Evolutionary conservation across 2,888 invertebrate genomes (phyloP), one percentile per base, ranked within the genome.

Genomic region (Eristalis pertinax): DNA sequence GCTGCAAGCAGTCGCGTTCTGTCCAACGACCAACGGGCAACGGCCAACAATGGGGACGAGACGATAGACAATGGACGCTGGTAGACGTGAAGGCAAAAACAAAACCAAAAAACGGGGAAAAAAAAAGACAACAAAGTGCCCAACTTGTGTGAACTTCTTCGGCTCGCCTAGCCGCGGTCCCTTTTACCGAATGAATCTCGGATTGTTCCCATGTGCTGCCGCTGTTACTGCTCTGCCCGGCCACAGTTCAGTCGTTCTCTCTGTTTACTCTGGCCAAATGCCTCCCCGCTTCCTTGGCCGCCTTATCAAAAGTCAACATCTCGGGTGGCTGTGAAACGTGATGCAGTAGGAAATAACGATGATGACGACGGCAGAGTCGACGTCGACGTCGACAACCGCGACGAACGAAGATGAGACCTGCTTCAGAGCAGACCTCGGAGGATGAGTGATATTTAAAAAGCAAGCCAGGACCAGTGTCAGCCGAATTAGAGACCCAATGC

Each of bases 261-360:
- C 87, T 87, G 87, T 83, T 87, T 78, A 84, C 58, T 80, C 76
- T 87, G 84, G 74, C 84, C 84, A 80, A 87, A 87, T 87, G 87
- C 75, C 73, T 86, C 84, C 67, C 87, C 84, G 87, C 87, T 87
- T 87, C 84, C 84, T 79, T 87, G 87, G 87, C 79, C 84, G 70
- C 84, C 78, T 87, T 87, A 87, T 87, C 87, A 87, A 87, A 84
- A 87, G 87, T 87, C 87, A 87, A 87, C 79, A 87, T 87, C 87
- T 87, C 87, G 87, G 87, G 75, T 89, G 88, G 89, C 86, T 81
- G 88, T 78, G 90, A 92, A 87, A 92, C 92, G 92, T 92, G 92
- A 92, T 91, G 92, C 91, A 91, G 92, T 91, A 91, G 91, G 90
- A 91, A 91, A 91, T 90, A 91, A 91, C 90, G 90, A 90, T 89